Evolutionary conservation across 2,797 vertebrate genomes (phyloP), one percentile per base, ranked within the genome.

Genomic region (Chelidonichthys spinosus): DNA sequence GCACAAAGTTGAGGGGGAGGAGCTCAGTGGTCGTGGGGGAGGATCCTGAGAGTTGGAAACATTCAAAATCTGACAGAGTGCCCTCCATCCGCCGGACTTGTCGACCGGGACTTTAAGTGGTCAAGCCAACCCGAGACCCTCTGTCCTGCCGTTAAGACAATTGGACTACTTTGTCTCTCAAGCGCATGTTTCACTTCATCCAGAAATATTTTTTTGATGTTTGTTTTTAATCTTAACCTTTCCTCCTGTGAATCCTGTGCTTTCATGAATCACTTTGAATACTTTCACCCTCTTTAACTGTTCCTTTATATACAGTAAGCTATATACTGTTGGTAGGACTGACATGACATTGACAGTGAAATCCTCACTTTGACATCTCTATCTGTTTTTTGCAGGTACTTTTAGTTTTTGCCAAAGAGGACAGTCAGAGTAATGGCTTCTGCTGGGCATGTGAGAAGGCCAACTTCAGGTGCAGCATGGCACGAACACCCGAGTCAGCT

Each of bases 341-440:
- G 32, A 25, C 9, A 14, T 64, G 39, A 80, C 54, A 42, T 62
- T 69, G 50, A n/a, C 43, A 32, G 5, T 37, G 17, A 40, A 37
- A 58, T 14, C 52, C 42, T 62, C 64, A 65, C 5, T 37, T 65
- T 44, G 37, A 42, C 15, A 55, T 81, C 62, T 87, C 42, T 78
- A 25, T 25, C 25, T 25, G 25, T 14, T 73, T 64, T 71, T 89
- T 87, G 77, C 76, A 99, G 98, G 98, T 99, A 95, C 97, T 99
- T 94, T 94, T 99, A 95, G 98, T 98, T 94, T 99, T 99, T 96
- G 95, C 96, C 94, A 98, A 97, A 96, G 97, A 99, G 77, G 98
- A 99, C 82, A 96, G 94, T 93, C 98, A 99, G 95, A 98, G 97
- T 85, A 95, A 91, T 37, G 96, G 96, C 87, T 99, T 99, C 96